These are phyloP conservation scores for Huso huso DNA, from an alignment of 2,797 vertebrate species.

Conservation along the genomic window DNA sequence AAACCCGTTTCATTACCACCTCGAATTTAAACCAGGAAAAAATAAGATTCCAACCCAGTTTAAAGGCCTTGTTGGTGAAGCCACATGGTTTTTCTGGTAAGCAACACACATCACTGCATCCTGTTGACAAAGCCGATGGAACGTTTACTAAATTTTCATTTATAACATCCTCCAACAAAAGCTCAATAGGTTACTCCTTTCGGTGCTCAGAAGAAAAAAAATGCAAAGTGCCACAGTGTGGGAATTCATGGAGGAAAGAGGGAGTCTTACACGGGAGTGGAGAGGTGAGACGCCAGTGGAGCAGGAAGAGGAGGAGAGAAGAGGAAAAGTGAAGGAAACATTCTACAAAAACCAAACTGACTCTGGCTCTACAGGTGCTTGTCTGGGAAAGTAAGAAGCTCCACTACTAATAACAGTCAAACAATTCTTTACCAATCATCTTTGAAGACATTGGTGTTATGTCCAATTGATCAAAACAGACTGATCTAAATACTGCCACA, in stretches of 20 bases:
- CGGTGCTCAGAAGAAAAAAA: constrained; percentile 76
- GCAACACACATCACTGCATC: constrained; percentile 89
- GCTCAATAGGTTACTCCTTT: constrained; percentile 99
- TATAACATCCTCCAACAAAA: constrained; percentile 99
- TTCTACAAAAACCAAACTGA: too few relatives aligned
- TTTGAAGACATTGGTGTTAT: too few relatives aligned
- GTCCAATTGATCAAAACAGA: too few relatives aligned
- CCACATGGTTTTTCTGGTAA: constrained; percentile 14
- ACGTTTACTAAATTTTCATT: constrained; percentile 98
- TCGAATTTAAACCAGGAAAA: too few relatives aligned
- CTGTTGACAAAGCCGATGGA: constrained; percentile 92
- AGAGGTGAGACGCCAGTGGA: constrained; percentile 29
- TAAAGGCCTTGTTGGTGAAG: background rate
- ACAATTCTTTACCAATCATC: too few relatives aligned
- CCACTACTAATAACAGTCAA: too few relatives aligned
- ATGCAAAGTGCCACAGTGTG: constrained; percentile 31
- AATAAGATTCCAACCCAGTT: background rate
- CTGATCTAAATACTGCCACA: too few relatives aligned
- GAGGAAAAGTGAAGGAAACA: constrained; percentile 29
- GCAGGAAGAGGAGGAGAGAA: constrained; percentile 44
- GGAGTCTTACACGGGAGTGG: constrained; percentile 19
- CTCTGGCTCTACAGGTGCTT: too few relatives aligned
- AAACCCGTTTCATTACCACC: too few relatives aligned
- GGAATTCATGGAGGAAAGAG: constrained; percentile 33
- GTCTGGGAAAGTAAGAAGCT: too few relatives aligned